Base-by-base conservation (phyloP, 2,888 invertebrate species). In the Nowickia ferox region DNA sequence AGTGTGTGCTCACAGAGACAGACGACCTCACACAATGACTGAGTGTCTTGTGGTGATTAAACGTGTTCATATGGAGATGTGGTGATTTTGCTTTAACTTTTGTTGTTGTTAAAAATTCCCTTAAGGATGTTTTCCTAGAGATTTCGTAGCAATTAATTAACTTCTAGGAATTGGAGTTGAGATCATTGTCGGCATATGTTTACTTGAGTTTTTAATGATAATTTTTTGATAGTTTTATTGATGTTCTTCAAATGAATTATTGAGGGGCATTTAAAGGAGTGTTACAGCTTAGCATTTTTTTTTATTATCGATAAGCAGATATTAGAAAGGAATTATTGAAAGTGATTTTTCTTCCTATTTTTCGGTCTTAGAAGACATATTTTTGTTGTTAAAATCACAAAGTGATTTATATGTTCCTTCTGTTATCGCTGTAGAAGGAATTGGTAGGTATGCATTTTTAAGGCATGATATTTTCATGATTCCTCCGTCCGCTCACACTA, bases 21-120 rank as follows among this genome's bases (percentile, higher is more conserved):
- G 30, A 30, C 51, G 78, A 78, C 78, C 78, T 69, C 78, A 78
- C 78, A 69, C 30, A 30, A 5, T 30, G 4, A 4, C 15, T 51
- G 59, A 30, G 61, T 48, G 10, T 15, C 17, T 76, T 57, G 57
- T 38, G 53, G 30, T 38, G 53, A 17, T 38, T 38, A 51, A 63
- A 42, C 11, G 44, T 75, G 61, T 13, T 4, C 15, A 11, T n/a
- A 57, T 15, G n/a, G 59, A 30, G 22, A 2, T 72, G 57, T 48
- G 48, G 17, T 40, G 44, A 6, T 65, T 30, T 48, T 46, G 8
- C 19, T 3, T 9, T 30, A 61, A 44, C 22, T 75, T 53, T 30
- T 30, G 5, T 30, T 5, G 5, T 19, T 44, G 9, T 46, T 5
- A 8, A 48, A 59, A 51, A 22, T 48, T 40, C 40, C 8, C 8